phyloP scores from a whole-genome alignment of 1,140 invertebrate species.

The Apis dorsata region DNA sequence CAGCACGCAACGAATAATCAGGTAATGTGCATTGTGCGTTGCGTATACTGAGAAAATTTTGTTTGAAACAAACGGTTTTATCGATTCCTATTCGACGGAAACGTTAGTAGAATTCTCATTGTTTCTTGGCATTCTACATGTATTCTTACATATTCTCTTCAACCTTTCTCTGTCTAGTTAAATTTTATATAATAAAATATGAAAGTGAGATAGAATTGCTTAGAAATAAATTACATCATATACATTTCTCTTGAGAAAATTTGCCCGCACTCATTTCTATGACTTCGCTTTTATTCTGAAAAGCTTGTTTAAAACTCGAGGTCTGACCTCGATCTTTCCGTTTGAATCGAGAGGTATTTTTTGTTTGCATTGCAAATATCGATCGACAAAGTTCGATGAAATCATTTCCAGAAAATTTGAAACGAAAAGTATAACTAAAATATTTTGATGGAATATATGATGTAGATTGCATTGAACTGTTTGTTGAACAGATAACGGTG shows the following conservation, averaged over 20 bases:
- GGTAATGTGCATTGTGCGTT: conserved; percentile 27
- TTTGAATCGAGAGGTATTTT: no score
- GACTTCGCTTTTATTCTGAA: conserved; percentile 5
- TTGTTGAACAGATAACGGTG: neutral
- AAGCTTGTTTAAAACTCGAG: conserved; percentile 1
- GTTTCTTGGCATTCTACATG: no score
- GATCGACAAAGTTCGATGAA: neutral
- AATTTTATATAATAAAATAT: neutral
- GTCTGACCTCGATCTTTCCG: neutral
- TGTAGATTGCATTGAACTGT: neutral
- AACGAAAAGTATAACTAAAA: no score
- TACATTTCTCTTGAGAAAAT: neutral
- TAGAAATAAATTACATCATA: neutral
- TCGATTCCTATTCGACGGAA: neutral
- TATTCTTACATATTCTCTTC: no score
- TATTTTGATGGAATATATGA: neutral
- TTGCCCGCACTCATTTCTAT: neutral
- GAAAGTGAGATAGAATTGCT: neutral
- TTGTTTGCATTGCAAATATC: no score
- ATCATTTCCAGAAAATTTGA: no score
- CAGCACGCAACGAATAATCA: conserved; percentile 69
- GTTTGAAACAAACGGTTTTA: neutral
- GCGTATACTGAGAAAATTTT: neutral
- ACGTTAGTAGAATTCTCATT: neutral
- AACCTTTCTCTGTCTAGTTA: no score